Percentiles rank a stretch among this genome's conserved stretches.
These are phyloP conservation scores for Tokudaia tokunoshimensis DNA, from an alignment of 2,797 vertebrate species.

Conservation along the genomic window DNA sequence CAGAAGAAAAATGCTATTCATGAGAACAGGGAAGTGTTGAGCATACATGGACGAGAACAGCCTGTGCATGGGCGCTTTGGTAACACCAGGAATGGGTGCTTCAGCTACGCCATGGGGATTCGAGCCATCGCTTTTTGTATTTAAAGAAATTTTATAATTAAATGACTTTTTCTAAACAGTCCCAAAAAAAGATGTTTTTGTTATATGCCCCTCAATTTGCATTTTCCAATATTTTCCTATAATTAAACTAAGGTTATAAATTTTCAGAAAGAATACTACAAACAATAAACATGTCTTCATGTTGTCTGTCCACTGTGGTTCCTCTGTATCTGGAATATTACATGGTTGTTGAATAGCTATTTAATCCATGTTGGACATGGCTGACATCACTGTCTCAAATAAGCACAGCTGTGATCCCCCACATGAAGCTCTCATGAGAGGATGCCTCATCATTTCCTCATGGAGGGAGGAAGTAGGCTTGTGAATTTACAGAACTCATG, in stretches of 20 bases:
- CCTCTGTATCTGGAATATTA: neutral
- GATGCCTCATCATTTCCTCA: neutral
- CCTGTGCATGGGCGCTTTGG: constrained; percentile 82
- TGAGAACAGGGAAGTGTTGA: constrained; percentile 78
- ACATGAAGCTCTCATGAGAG: neutral
- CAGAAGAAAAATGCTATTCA: constrained; percentile 74
- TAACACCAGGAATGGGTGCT: no score
- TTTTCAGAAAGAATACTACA: neutral
- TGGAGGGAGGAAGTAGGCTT: neutral
- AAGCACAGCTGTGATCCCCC: neutral
- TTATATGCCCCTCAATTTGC: neutral
- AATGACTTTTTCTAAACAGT: constrained; percentile 85
- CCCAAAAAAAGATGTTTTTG: neutral
- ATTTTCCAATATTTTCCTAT: constrained; percentile 11
- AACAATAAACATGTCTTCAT: neutral
- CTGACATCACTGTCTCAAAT: neutral
- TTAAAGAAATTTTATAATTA: constrained; percentile 88
- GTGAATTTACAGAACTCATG: neutral
- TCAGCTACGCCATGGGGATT: constrained; percentile 82
- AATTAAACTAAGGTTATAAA: neutral
- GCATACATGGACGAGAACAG: neutral
- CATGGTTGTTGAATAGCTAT: neutral
- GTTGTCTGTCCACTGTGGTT: neutral
- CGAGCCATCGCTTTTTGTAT: constrained; percentile 89
- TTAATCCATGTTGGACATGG: neutral